Evolutionary conservation across 2,113 vertebrate genomes (phyloP), one percentile per base, ranked within the genome.

Genomic region (Echinops telfairi): DNA sequence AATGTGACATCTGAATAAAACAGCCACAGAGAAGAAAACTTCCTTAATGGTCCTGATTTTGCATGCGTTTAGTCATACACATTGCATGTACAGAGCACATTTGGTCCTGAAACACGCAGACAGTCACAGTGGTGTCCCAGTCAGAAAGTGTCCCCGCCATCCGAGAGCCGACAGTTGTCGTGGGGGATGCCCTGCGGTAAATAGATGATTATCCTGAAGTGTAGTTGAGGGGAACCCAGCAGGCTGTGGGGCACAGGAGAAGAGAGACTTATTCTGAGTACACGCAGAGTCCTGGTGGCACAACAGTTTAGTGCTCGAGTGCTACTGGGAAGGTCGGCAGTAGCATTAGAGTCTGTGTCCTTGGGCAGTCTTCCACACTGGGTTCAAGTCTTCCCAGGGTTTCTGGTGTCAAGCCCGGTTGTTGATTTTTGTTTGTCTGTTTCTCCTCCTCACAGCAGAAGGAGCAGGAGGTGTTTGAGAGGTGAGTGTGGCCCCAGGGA

Each of bases 391-490:
- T 58, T 92, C 75, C 81, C 25, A 31, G 16, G 36, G n/a, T 73
- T 73, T 93, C 79, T 92, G 83, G 22, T 88, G 47, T 78, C 58
- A 73, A 76, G 71, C 25, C 93, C 96, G 92, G 97, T 75, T 43
- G 83, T 83, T 20, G 47, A 53, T 14, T 53, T 86, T 95, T 95
- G 98, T 76, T 97, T 90, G 96, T 66, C 25, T 66, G 9, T 66
- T 10, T 66, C 64, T 8, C 92, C n/a, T 17, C 33, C 80, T 97
- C 86, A 78, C 97, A 98, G 98, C 33, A 6, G n/a, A 97, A 97
- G 80, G 98, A 98, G 33, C 96, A 96, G 83, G 98, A 98, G 94
- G 98, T 98, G 97, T 98, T 97, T 23, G 98, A 98, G 93, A 98
- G 97, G 98, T 98, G 58, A 97, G 98, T 98, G n/a, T 70, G 75